Base-by-base conservation (phyloP, 2,113 vertebrate species). In the Gnathochromis pfefferi region DNA sequence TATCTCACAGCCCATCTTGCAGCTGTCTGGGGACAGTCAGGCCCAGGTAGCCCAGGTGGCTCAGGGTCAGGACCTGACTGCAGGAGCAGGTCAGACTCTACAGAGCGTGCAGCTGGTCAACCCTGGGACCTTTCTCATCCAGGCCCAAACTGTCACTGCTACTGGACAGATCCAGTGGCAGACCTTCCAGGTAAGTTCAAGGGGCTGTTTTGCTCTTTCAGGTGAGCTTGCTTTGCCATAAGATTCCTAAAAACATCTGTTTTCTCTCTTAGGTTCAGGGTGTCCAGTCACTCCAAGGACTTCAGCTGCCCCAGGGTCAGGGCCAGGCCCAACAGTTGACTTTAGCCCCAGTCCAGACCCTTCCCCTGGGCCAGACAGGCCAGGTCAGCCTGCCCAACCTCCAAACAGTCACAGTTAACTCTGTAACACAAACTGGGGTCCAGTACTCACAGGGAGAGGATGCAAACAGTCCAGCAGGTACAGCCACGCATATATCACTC, bases 91-190 rank as follows among this genome's bases (percentile, higher is more conserved):
- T 85, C 98, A 99, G 93, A 97, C 97, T 88, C 97, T 99, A 85
- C 98, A 99, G 94, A 99, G 98, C 85, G 97, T 99, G 90, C 98
- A 99, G 92, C 96, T 99, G 95, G 97, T 99, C 95, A 99, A 99
- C 94, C 98, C 99, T 21, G 98, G 98, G 92, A 97, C 98, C 83
- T 99, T 99, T 96, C 96, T 99, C 94, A 99, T 99, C 96, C 99
- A 99, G 97, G 98, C 99, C 88, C 99, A 99, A 93, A 99, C 98
- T 33, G 97, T 99, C 96, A 97, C 97, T 11, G 97, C 98, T 85
- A 99, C 98, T 9, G 99, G 99, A 86, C 98, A 99, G 96, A 99
- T 99, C 96, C 98, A 99, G 91, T 99, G 99, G 99, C 99, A 99
- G 92, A 99, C 99, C 53, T 99, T 99, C 96, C 99, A 99, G 97